Conservation (phyloP, 2,797 vertebrate species). For the Alfaro cultratus region DNA sequence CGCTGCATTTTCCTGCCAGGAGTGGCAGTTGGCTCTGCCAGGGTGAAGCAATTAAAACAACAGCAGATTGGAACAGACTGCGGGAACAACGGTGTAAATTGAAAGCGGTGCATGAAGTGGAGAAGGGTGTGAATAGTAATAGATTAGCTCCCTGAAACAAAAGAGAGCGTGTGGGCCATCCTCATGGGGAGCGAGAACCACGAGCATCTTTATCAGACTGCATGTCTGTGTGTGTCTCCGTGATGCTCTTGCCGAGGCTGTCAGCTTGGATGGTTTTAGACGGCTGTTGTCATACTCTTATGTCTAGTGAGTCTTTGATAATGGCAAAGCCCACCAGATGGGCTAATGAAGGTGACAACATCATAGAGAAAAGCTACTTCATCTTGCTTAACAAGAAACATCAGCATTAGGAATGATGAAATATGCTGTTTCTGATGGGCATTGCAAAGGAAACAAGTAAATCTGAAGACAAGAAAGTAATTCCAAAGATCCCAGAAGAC, state of each 20-base stretch:
- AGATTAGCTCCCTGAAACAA: constrained; percentile 72
- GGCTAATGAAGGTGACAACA: constrained; percentile 53
- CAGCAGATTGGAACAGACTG: constrained; percentile 79
- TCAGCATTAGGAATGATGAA: constrained; percentile 26
- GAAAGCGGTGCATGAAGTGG: constrained; percentile 65
- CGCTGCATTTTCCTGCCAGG: constrained; percentile 73
- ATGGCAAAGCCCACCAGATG: constrained; percentile 40
- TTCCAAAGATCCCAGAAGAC: not conserved
- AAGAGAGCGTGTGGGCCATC: constrained; percentile 33
- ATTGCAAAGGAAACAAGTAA: constrained; percentile 8
- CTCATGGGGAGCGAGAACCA: constrained; percentile 43
- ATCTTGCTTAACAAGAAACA: constrained; percentile 42
- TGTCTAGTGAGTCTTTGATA: constrained; percentile 50
- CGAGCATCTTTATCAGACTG: constrained; percentile 47
- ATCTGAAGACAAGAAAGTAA: constrained; percentile 4
- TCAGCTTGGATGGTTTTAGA: constrained; percentile 50
- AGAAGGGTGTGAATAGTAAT: constrained; percentile 73
- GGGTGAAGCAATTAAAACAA: constrained; percentile 80
- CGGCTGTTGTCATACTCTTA: constrained; percentile 38
- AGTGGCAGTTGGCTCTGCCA: constrained; percentile 68
- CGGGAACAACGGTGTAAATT: constrained; percentile 79
- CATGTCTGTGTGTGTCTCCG: constrained; percentile 31
- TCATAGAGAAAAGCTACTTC: constrained; percentile 31
- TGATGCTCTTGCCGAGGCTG: constrained; percentile 49
- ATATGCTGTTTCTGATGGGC: constrained; percentile 6